A percentile compares a stretch with the other conserved stretches of the same genome.
Evolutionary conservation across 2,888 invertebrate species (phyloP).

Genomic region (Torymus auratus): DNA sequence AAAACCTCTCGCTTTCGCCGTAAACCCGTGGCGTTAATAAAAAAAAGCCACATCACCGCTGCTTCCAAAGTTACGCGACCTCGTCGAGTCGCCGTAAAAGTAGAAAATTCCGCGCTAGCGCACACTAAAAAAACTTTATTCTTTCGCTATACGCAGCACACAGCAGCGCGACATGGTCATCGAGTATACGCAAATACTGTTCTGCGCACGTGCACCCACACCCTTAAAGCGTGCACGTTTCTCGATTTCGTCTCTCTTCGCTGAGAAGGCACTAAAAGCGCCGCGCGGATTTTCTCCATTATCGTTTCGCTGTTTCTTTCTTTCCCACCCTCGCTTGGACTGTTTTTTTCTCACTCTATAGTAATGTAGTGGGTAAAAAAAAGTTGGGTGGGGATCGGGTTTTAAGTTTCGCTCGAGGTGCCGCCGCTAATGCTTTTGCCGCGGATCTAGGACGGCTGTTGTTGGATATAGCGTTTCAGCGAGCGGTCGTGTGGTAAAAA

Average conservation of each 20-base stretch:
- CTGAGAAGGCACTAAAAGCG: not conserved
- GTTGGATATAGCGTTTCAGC: not conserved
- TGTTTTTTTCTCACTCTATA: not conserved
- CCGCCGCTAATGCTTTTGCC: not conserved
- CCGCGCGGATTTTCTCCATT: constrained; percentile 9
- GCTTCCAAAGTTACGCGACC: constrained; percentile 4
- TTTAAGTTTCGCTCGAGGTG: constrained; percentile 32
- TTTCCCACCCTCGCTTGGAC: not conserved
- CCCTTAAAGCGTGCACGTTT: too few species aligned
- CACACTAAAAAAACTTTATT: constrained; percentile 42
- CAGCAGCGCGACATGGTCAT: too few species aligned
- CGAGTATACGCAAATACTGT: too few species aligned
- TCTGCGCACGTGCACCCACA: too few species aligned
- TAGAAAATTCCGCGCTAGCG: constrained; percentile 26
- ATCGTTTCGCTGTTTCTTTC: not conserved
- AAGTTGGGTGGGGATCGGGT: not conserved
- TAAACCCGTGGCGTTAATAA: constrained; percentile 5
- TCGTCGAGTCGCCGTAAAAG: constrained; percentile 28
- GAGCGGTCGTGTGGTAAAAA: constrained; percentile 3
- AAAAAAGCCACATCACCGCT: constrained; percentile 6
- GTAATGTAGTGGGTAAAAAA: too few species aligned
- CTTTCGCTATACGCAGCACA: not conserved
- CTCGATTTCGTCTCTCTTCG: too few species aligned
- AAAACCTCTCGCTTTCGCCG: too few species aligned
- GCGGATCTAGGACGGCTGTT: constrained; percentile 8